Percentiles rank a stretch among this genome's conserved stretches.
Conservation (phyloP, 1,140 invertebrate species). For the Drosophila littoralis region DNA sequence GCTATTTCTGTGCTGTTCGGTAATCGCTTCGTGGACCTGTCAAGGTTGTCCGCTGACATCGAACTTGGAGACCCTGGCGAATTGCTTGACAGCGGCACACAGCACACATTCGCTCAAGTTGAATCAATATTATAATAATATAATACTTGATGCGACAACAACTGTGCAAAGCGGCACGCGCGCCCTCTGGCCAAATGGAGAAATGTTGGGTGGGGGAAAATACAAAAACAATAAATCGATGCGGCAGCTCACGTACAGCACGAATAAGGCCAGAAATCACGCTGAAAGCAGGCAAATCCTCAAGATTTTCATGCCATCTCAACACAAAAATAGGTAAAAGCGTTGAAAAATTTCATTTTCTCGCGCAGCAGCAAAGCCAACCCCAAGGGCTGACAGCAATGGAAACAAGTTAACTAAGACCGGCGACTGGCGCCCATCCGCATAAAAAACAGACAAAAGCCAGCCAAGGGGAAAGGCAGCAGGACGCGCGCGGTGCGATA, state of each 20-base stretch:
- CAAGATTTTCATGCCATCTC: constrained; percentile 45
- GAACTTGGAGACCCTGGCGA: background rate
- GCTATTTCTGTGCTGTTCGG: background rate
- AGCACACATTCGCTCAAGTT: background rate
- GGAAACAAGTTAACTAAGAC: constrained; percentile 59
- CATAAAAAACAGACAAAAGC: constrained; percentile 10
- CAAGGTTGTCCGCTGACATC: constrained; percentile 23
- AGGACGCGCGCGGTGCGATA: constrained; percentile 43
- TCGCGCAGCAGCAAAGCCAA: constrained; percentile 37
- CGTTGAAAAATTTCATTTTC: constrained; percentile 55
- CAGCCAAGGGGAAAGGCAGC: background rate
- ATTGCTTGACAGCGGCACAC: background rate
- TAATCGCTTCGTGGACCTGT: background rate
- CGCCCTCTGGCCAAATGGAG: constrained; percentile 3
- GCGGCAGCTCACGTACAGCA: constrained; percentile 34
- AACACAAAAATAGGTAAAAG: constrained; percentile 19
- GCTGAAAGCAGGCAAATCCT: constrained; percentile 71
- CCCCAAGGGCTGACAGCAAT: constrained; percentile 32
- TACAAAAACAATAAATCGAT: constrained; percentile 70
- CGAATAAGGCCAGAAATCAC: constrained; percentile 64
- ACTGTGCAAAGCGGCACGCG: constrained; percentile 6
- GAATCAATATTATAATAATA: constrained; percentile 40
- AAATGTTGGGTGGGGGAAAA: background rate
- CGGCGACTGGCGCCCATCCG: too few relatives aligned
- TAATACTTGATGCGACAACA: constrained; percentile 15